A percentile compares a stretch with the other conserved stretches of the same genome.
Evolutionary conservation across 2,888 invertebrate species (phyloP).

Genomic region (Andrena praecox): DNA sequence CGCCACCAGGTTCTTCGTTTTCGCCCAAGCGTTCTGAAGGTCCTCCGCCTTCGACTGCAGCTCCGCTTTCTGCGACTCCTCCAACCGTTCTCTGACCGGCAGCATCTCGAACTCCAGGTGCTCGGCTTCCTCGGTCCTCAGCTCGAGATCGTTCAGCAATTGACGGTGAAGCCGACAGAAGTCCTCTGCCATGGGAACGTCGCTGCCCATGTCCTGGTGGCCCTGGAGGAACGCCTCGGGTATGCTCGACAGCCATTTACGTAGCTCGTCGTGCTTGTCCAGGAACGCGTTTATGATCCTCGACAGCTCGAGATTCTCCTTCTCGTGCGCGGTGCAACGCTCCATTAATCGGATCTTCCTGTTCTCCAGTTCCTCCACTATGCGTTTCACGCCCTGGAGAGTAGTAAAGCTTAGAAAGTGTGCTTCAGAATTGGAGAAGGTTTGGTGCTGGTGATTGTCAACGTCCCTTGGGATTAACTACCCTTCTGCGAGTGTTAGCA

Average conservation of each 20-base stretch:
- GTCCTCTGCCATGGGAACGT: slow-evolving; percentile 88
- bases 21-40: slow-evolving; percentile 88
- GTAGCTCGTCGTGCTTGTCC: slow-evolving; percentile 89
- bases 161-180: slow-evolving; percentile 91
- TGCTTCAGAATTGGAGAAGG: background rate
- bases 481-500: background rate
- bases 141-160: slow-evolving; percentile 90
- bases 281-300: slow-evolving; percentile 89
- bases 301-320: slow-evolving; percentile 90
- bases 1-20: slow-evolving; percentile 87
- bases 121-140: slow-evolving; percentile 88
- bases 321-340: slow-evolving; percentile 89
- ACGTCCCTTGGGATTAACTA: too few relatives aligned
- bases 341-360: slow-evolving; percentile 89
- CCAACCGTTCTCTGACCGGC: slow-evolving; percentile 87
- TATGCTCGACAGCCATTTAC: slow-evolving; percentile 91
- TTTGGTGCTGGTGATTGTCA: background rate
- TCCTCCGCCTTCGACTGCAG: slow-evolving; percentile 88
- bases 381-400: slow-evolving; percentile 87
- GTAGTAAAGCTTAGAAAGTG: slow-evolving; percentile 11
- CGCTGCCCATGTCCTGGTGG: slow-evolving; percentile 91
- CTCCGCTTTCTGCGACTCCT: slow-evolving; percentile 88
- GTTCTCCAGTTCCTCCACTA: slow-evolving; percentile 91
- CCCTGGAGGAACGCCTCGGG: slow-evolving; percentile 91
- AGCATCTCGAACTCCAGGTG: slow-evolving; percentile 84